A percentile compares a stretch with the other conserved stretches of the same genome.
Evolutionary conservation across 2,113 vertebrate genomes (phyloP).

Genomic region (Piprites chloris): DNA sequence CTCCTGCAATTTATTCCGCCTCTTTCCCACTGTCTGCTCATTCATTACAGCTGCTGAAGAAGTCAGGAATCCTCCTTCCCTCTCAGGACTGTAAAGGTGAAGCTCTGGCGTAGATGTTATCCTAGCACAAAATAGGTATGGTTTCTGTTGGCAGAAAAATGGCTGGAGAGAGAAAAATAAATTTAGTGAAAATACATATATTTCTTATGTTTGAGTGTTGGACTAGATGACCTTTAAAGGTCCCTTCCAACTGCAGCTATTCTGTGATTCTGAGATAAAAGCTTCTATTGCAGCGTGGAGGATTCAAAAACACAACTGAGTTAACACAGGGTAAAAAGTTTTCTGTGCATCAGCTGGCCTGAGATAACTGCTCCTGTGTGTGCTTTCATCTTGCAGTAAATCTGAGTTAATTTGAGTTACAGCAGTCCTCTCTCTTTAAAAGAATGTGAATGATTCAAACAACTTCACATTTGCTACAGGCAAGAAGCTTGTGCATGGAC

Average conservation of each 20-base stretch:
- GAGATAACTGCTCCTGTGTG: background rate
- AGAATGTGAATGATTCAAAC: constrained; percentile 44
- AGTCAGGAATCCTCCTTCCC: background rate
- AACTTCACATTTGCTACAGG: constrained; percentile 42
- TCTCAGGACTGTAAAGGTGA: background rate
- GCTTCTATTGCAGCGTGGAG: background rate
- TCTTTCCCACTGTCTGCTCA: background rate
- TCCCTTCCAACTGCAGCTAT: background rate
- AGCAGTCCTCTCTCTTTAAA: background rate
- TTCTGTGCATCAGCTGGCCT: background rate
- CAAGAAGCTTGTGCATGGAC: constrained; percentile 4
- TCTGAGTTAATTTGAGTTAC: constrained; percentile 35
- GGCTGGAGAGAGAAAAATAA: background rate
- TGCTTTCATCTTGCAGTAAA: background rate
- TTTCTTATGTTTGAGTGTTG: background rate
- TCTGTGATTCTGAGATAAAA: background rate
- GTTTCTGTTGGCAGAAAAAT: background rate
- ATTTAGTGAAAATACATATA: background rate
- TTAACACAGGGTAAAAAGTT: background rate
- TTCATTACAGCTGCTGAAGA: background rate
- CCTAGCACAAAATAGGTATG: background rate
- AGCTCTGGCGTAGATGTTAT: background rate
- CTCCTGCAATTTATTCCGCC: background rate
- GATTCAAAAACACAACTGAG: background rate
- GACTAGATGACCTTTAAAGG: background rate